Conservation (phyloP, 2,797 vertebrate genomes). For the Morus bassanus region DNA sequence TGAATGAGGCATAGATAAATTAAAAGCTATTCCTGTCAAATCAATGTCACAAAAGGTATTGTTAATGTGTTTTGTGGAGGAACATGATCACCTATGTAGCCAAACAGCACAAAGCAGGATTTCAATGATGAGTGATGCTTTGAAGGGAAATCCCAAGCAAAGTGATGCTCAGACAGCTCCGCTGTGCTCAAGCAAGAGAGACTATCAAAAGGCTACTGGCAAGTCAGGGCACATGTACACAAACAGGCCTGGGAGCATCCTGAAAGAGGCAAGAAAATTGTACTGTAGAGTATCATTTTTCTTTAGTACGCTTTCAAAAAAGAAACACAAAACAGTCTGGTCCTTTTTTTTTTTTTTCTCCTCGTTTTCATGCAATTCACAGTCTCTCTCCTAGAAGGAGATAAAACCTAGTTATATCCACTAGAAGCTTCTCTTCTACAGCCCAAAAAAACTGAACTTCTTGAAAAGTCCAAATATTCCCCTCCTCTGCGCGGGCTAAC, state of each 20-base stretch:
- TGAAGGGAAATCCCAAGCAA: conserved; percentile 48
- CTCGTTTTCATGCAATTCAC: background rate
- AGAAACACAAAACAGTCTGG: background rate
- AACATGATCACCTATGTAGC: conserved; percentile 5
- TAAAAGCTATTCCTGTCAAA: conserved; percentile 51
- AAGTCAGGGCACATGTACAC: conserved; percentile 28
- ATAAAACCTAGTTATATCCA: rapidly evolving
- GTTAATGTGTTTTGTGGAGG: background rate
- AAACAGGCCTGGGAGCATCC: background rate
- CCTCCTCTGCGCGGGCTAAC: background rate
- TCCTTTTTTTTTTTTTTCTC: background rate
- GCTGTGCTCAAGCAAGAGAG: background rate
- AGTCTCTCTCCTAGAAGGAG: background rate
- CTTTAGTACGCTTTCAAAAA: background rate
- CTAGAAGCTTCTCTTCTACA: background rate
- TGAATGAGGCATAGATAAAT: conserved; percentile 25
- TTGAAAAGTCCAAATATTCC: background rate
- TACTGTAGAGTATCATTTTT: background rate
- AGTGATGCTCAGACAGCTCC: conserved; percentile 1
- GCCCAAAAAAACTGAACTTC: background rate
- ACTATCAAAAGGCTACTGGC: conserved; percentile 11
- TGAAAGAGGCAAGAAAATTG: conserved; percentile 1
- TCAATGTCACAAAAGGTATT: conserved; percentile 17
- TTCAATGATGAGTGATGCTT: conserved; percentile 29
- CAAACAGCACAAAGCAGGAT: conserved; percentile 3